A percentile compares a stretch with the other conserved stretches of the same genome.
Evolutionary conservation across 2,888 invertebrate species (phyloP).

Genomic region (Notocelia uddmanniana): DNA sequence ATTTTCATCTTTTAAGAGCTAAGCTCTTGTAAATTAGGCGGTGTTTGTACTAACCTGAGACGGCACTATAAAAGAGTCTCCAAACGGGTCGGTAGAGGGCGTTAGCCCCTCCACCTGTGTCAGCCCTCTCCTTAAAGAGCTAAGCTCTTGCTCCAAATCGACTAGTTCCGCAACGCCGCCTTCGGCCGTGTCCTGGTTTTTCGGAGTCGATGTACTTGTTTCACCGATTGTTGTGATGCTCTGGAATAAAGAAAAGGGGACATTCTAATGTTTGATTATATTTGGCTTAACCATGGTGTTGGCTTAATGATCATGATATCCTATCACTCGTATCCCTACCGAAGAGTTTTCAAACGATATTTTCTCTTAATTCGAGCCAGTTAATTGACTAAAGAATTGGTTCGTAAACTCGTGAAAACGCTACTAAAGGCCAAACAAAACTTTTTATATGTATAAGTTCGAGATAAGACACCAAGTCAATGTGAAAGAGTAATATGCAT

Average conservation of each 20-base stretch:
- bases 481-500: too few relatives aligned
- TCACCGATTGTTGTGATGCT: slow-evolving; percentile 66
- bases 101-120: slow-evolving; percentile 95
- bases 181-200: slow-evolving; percentile 66
- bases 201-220: slow-evolving; percentile 56
- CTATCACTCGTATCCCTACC: too few relatives aligned
- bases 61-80: slow-evolving; percentile 76
- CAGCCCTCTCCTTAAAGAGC: slow-evolving; percentile 93
- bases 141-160: slow-evolving; percentile 94
- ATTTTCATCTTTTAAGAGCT: slow-evolving; percentile 91
- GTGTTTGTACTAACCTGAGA: slow-evolving; percentile 61
- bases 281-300: not conserved
- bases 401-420: too few relatives aligned
- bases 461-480: too few relatives aligned
- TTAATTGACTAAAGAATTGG: too few relatives aligned
- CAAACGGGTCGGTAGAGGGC: slow-evolving; percentile 85
- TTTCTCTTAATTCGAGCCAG: too few relatives aligned
- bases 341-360: too few relatives aligned
- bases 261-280: not conserved
- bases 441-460: too few relatives aligned
- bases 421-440: too few relatives aligned
- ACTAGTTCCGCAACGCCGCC: slow-evolving; percentile 94
- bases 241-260: slow-evolving; percentile 52
- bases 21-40: slow-evolving; percentile 87
- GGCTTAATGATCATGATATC: too few relatives aligned